These are phyloP conservation scores for Trachelus tabidus DNA, from an alignment of 2,888 invertebrate genomes.

Conservation along the genomic window DNA sequence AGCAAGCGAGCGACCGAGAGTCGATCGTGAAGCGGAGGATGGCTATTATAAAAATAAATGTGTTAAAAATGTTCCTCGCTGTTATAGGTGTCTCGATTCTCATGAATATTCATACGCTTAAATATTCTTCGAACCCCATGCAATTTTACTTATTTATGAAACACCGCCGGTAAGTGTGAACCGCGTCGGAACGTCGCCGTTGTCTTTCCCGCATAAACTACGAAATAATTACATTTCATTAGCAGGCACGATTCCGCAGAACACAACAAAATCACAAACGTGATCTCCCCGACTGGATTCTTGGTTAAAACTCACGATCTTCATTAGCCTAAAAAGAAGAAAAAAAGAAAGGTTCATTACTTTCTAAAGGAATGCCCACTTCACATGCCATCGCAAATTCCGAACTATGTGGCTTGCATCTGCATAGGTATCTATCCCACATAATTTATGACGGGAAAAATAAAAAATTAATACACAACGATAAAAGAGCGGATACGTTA, in stretches of 20 bases:
- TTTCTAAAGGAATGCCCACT: not conserved
- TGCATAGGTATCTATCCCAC: not conserved
- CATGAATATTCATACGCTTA: conserved; percentile 57
- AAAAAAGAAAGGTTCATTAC: not conserved
- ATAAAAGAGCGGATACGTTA: not conserved
- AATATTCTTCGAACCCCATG: conserved; percentile 45
- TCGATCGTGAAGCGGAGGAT: not conserved
- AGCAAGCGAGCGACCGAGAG: not conserved
- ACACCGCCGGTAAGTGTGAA: conserved; percentile 2
- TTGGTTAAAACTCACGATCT: not conserved
- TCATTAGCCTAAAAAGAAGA: not conserved
- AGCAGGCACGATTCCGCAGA: not conserved
- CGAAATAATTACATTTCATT: not conserved
- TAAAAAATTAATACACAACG: not conserved
- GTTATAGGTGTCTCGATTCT: conserved; percentile 18
- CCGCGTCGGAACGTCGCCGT: not conserved
- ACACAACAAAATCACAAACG: not conserved
- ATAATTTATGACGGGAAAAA: not conserved
- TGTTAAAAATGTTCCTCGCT: conserved; percentile 13
- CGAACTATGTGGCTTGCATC: not conserved
- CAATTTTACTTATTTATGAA: conserved; percentile 21
- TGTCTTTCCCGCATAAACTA: not conserved
- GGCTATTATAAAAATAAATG: conserved; percentile 39
- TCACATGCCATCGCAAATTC: not conserved
- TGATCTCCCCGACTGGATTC: not conserved